Evolutionary conservation across 2,888 invertebrate genomes (phyloP).

Genomic region (Pantelozetes paolii): DNA sequence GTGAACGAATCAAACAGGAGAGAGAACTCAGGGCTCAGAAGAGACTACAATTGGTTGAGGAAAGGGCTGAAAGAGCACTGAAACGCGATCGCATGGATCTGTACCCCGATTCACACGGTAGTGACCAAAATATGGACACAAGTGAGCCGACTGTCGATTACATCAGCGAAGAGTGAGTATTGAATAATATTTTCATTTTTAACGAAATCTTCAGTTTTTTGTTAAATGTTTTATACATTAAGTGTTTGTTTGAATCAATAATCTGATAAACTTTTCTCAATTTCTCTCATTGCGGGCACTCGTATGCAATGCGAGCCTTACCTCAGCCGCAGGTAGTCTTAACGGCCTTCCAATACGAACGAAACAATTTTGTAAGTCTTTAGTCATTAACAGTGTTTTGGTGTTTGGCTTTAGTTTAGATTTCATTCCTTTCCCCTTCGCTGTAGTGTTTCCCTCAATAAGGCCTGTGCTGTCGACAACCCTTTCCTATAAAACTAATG

Average conservation of each 20-base stretch:
- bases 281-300: constrained; percentile 31
- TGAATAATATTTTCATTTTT: neutral
- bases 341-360: constrained; percentile 24
- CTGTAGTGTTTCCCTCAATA: neutral
- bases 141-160: neutral
- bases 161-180: constrained; percentile 24
- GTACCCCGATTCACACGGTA: neutral
- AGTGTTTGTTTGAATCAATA: neutral
- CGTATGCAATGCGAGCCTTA: constrained; percentile 18
- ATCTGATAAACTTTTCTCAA: constrained; percentile 16
- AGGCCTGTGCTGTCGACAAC: neutral
- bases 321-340: constrained; percentile 16
- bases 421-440: neutral
- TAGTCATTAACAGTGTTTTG: constrained; percentile 24
- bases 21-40: constrained; percentile 15
- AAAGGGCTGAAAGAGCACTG: neutral
- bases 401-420: neutral
- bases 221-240: neutral
- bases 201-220: neutral
- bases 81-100: neutral
- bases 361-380: constrained; percentile 31
- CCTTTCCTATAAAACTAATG: neutral
- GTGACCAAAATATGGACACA: neutral
- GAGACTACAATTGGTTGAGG: constrained; percentile 9
- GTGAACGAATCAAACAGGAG: constrained; percentile 14